Conservation (phyloP, 2,113 vertebrate genomes). For the Girardinichthys multiradiatus region DNA sequence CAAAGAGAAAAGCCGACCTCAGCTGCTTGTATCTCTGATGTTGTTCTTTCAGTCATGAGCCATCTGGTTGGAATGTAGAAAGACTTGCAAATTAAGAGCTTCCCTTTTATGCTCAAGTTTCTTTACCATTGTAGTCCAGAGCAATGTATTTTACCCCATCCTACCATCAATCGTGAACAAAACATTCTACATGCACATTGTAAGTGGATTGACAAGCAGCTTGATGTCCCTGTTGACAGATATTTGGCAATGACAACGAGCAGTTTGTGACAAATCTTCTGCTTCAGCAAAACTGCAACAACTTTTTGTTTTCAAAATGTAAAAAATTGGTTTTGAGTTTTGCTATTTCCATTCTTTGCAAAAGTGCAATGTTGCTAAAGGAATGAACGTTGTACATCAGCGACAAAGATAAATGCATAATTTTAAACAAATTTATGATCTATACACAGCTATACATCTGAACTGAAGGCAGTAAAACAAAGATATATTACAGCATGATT, state of each 20-base stretch:
- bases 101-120: neutral
- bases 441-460: neutral
- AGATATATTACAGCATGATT: neutral
- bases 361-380: neutral
- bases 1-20: neutral
- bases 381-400: neutral
- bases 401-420: neutral
- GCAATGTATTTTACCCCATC: no score
- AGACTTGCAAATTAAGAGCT: neutral
- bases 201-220: neutral
- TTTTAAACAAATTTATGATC: neutral
- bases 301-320: neutral
- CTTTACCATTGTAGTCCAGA: neutral
- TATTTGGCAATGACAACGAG: neutral
- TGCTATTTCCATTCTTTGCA: neutral
- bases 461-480: neutral
- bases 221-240: slow-evolving; percentile 7
- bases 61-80: neutral
- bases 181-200: neutral
- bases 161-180: neutral
- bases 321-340: neutral
- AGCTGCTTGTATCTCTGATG: neutral
- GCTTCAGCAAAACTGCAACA: slow-evolving; percentile 15
- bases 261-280: neutral
- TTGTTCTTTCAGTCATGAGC: neutral